A percentile compares a stretch with the other conserved stretches of the same genome.
These are phyloP conservation scores for Ligdia adustata DNA, from an alignment of 2,888 invertebrate genomes.

Conservation along the genomic window DNA sequence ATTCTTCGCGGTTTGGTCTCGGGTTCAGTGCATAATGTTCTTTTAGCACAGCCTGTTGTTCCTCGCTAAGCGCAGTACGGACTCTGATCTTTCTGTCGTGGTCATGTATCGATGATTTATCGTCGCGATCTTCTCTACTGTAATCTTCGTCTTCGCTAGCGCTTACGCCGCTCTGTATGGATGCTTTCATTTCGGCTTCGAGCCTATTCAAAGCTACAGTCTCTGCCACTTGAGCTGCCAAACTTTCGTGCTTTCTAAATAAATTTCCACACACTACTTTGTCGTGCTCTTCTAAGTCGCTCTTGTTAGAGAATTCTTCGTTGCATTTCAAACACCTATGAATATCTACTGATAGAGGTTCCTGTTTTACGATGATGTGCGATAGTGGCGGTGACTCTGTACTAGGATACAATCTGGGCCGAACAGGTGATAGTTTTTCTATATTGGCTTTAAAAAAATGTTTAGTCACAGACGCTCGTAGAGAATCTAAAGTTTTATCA, in stretches of 20 bases:
- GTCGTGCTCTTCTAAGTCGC: constrained; percentile 88
- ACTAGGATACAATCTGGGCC: constrained; percentile 69
- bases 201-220: constrained; percentile 83
- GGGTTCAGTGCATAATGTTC: constrained; percentile 95
- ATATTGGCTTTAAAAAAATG: constrained; percentile 88
- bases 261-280: constrained; percentile 84
- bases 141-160: constrained; percentile 87
- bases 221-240: constrained; percentile 90
- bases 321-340: constrained; percentile 85
- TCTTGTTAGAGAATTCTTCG: constrained; percentile 82
- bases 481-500: constrained; percentile 89
- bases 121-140: constrained; percentile 76
- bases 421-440: constrained; percentile 86
- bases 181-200: constrained; percentile 77
- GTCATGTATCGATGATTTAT: constrained; percentile 83
- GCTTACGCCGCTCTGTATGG: constrained; percentile 78
- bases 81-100: constrained; percentile 93
- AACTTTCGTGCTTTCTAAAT: constrained; percentile 87
- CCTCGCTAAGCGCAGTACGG: constrained; percentile 96
- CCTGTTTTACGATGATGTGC: constrained; percentile 63
- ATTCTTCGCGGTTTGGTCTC: constrained; percentile 96
- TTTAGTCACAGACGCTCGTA: constrained; percentile 89
- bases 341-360: constrained; percentile 67
- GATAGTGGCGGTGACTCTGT: constrained; percentile 46
- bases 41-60: constrained; percentile 94